Evolutionary conservation across 2,797 vertebrate species (phyloP), one percentile per base, ranked within the genome.

Genomic region (Crossoptilon crossoptilon): DNA sequence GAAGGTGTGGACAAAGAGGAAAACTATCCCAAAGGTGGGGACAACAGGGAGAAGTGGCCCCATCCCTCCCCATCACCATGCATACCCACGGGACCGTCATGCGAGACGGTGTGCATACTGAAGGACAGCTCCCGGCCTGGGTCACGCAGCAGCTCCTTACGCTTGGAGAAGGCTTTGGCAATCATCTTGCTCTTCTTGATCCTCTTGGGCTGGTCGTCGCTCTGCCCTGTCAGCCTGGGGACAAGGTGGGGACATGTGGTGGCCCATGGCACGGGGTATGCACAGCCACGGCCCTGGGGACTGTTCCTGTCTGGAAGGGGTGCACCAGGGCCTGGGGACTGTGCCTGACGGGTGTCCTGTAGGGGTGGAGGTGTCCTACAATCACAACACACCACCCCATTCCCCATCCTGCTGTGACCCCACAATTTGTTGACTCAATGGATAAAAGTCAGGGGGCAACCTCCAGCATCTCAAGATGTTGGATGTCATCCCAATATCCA

Each of bases 181-280:
- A 99, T 99, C 99, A 99, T 99, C 97, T 99, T 99, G 97, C 99
- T 99, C 97, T 99, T 99, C 97, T 99, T 99, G 94, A 99, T 99
- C 96, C 99, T 98, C 96, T 99, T 99, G 83, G 99, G 99, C 60
- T 99, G 99, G 14, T 99, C 98, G 9, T 99, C 99, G 16, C 99
- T 99, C 19, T 98, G 99, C n/a, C 99, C 99, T 0, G 98, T 98
- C 85, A 99, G 98, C 97, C 99, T 99, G 91, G 31, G 67, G 64
- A 64, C 44, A 75, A 0, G 0, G 27, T 0, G 16, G 59, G 68
- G 23, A 63, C 31, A 3, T 0, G 2, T 5, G 3, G 18, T 15
- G 55, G 9, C 29, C 14, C 18, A 4, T 14, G 46, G 43, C 43
- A n/a, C 3, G 5, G 48, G 19, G 33, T 31, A 37, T 9, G 11